Conservation (phyloP, 1,140 invertebrate genomes). For the Apis cerana region DNA sequence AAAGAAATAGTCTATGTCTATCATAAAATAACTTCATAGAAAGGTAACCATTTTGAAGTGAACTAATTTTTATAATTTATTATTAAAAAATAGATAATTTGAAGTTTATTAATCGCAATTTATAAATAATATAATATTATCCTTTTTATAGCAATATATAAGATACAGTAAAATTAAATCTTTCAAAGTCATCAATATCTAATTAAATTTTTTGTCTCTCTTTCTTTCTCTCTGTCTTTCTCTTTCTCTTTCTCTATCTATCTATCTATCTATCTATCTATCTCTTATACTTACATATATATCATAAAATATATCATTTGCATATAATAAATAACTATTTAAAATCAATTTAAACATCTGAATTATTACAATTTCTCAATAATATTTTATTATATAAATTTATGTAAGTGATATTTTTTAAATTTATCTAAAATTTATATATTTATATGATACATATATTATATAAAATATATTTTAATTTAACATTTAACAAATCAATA, state of each 20-base stretch:
- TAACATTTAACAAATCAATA: not conserved
- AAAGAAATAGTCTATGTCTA: not conserved
- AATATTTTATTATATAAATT: conserved; percentile 6
- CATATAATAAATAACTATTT: not conserved
- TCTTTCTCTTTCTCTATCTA: not conserved
- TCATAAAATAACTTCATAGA: not conserved
- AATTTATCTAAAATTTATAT: not conserved
- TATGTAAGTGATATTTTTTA: not conserved
- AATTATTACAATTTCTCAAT: not conserved
- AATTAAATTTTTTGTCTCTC: not conserved
- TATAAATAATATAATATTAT: not conserved
- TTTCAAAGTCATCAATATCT: not conserved
- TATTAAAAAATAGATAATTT: too few species aligned
- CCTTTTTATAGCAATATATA: not conserved
- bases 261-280: not conserved
- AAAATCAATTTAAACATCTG: not conserved
- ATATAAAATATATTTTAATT: not conserved
- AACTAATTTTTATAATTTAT: not conserved
- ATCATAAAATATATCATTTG: not conserved
- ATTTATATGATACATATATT: too few species aligned
- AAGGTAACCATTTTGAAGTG: not conserved
- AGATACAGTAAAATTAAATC: not conserved
- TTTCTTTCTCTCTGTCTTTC: too few species aligned
- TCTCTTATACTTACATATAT: too few species aligned
- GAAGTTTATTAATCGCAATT: not conserved